Conservation (phyloP, 1,140 invertebrate genomes). For the Procambarus clarkii region DNA sequence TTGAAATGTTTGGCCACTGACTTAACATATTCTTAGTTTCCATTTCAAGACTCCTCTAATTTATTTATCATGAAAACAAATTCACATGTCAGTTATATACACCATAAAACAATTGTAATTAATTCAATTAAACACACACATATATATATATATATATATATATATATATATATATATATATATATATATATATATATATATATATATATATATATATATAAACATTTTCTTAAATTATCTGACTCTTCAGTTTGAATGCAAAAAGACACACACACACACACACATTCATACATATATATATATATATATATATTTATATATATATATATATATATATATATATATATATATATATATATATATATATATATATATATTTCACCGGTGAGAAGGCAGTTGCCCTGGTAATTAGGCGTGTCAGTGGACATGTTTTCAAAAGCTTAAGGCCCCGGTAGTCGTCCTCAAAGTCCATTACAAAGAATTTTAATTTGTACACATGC, state of each 20-base stretch:
- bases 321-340: constrained; percentile 6
- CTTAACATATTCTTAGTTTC: too few species aligned
- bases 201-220: too few species aligned
- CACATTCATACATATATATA: not conserved
- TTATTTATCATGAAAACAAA: too few species aligned
- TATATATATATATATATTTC: not conserved
- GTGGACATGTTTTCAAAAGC: not conserved
- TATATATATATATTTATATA: constrained; percentile 1
- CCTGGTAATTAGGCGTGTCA: not conserved
- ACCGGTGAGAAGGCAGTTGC: not conserved
- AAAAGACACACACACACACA: too few species aligned
- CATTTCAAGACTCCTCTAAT: too few species aligned
- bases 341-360: not conserved
- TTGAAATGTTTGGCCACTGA: too few species aligned
- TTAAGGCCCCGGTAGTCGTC: not conserved
- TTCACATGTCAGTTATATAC: too few species aligned
- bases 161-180: constrained; percentile 6
- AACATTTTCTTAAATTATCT: too few species aligned
- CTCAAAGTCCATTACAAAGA: not conserved
- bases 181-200: not conserved
- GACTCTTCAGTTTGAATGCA: too few species aligned
- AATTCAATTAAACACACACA: too few species aligned
- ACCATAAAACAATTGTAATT: too few species aligned
- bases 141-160: constrained; percentile 6
- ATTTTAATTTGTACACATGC: not conserved